phyloP scores from a whole-genome alignment of 2,113 vertebrate species.

The Atractosteus spatula region DNA sequence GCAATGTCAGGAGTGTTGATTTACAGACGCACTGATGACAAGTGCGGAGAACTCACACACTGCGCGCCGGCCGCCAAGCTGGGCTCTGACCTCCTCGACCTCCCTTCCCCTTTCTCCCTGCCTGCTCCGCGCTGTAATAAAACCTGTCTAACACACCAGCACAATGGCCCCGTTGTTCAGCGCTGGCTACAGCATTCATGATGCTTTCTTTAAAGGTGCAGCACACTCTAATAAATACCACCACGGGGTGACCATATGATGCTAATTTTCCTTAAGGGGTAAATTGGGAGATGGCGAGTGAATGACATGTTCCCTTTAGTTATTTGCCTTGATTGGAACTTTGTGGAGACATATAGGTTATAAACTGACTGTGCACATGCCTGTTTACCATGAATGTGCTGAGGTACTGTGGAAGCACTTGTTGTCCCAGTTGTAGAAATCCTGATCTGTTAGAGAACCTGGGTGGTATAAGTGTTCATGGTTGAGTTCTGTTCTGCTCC shows the following conservation, averaged over 20 bases:
- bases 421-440: too few relatives aligned
- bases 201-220: slow-evolving; percentile 80
- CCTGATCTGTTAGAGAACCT: too few relatives aligned
- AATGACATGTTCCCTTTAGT: slow-evolving; percentile 15
- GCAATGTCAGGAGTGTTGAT: slow-evolving; percentile 73
- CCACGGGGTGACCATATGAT: slow-evolving; percentile 44
- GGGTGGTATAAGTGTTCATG: too few relatives aligned
- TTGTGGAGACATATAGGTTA: too few relatives aligned
- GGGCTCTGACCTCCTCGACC: slow-evolving; percentile 70
- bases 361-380: too few relatives aligned
- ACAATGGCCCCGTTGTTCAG: slow-evolving; percentile 75
- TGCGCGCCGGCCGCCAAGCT: slow-evolving; percentile 67
- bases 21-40: slow-evolving; percentile 73
- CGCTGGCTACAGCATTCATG: slow-evolving; percentile 62
- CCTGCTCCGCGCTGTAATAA: slow-evolving; percentile 63
- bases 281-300: slow-evolving; percentile 38
- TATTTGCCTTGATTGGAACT: too few relatives aligned
- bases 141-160: slow-evolving; percentile 70
- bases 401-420: too few relatives aligned
- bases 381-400: too few relatives aligned
- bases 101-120: slow-evolving; percentile 61
- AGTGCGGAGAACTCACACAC: slow-evolving; percentile 69
- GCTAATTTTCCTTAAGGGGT: slow-evolving; percentile 41
- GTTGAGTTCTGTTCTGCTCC: too few relatives aligned
- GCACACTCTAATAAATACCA: slow-evolving; percentile 57